A percentile compares a stretch with the other conserved stretches of the same genome.
These are phyloP conservation scores for Cydia fagiglandana DNA, from an alignment of 1,140 invertebrate genomes.

Conservation along the genomic window DNA sequence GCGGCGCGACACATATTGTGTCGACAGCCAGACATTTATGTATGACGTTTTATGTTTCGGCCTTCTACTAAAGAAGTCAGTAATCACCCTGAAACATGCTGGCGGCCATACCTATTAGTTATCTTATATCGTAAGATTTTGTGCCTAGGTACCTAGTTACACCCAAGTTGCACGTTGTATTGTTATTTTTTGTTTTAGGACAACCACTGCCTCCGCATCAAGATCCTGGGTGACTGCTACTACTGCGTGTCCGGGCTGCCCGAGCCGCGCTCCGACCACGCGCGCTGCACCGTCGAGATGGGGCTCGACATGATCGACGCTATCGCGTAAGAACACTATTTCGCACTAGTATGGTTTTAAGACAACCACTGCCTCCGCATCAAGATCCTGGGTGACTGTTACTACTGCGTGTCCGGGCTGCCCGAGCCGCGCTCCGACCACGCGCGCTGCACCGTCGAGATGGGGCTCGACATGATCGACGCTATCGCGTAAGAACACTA, in stretches of 20 bases:
- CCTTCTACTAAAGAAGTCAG: too few relatives aligned
- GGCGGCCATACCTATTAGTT: too few relatives aligned
- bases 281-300: slow-evolving; percentile 93
- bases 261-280: slow-evolving; percentile 90
- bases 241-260: slow-evolving; percentile 93
- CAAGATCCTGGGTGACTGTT: slow-evolving; percentile 94
- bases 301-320: slow-evolving; percentile 94
- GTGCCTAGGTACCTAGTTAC: too few relatives aligned
- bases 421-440: slow-evolving; percentile 91
- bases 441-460: slow-evolving; percentile 91
- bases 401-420: slow-evolving; percentile 93
- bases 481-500: slow-evolving; percentile 87
- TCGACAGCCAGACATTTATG: too few relatives aligned
- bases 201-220: slow-evolving; percentile 92
- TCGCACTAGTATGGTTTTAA: slow-evolving; percentile 70
- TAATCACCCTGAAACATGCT: too few relatives aligned
- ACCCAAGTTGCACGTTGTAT: too few relatives aligned
- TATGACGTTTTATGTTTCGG: too few relatives aligned
- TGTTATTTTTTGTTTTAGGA: slow-evolving; percentile 80
- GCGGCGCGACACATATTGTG: too few relatives aligned
- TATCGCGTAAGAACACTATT: slow-evolving; percentile 85
- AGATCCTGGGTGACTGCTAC: slow-evolving; percentile 95
- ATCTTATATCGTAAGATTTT: too few relatives aligned
- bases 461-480: slow-evolving; percentile 95
- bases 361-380: slow-evolving; percentile 93